These are phyloP conservation scores for Drosophila pallidifrons DNA, from an alignment of 1,140 invertebrate species.

Conservation along the genomic window DNA sequence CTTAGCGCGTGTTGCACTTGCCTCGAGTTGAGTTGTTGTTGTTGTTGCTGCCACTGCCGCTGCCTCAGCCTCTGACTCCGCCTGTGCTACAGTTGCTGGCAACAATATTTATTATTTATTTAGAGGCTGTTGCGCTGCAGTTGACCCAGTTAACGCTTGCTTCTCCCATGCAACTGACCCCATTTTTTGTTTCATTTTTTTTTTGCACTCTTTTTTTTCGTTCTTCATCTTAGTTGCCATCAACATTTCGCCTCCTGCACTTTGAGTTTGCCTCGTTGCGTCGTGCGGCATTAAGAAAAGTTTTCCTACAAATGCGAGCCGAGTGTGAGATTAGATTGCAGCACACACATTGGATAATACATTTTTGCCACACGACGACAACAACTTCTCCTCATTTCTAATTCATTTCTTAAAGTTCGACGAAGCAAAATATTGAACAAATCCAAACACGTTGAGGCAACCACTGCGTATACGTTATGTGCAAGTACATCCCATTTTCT, in stretches of 20 bases:
- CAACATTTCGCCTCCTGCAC: neutral
- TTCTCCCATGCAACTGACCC: conserved; percentile 60
- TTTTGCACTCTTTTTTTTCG: conserved; percentile 10
- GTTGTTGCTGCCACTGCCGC: conserved; percentile 24
- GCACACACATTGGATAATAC: conserved; percentile 17
- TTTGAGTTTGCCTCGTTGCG: conserved; percentile 3
- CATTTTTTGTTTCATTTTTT: conserved; percentile 29
- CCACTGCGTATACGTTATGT: conserved; percentile 3
- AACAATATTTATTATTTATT: conserved; percentile 79
- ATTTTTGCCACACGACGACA: neutral
- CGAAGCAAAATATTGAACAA: neutral
- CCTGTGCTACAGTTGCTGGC: conserved; percentile 27
- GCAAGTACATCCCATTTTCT: too few species aligned
- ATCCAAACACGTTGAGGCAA: neutral
- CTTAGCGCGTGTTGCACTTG: conserved; percentile 73
- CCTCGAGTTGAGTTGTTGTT: conserved; percentile 52
- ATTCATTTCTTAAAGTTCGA: conserved; percentile 5
- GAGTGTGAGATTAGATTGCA: conserved; percentile 35
- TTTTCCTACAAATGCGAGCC: conserved; percentile 22
- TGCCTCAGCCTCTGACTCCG: conserved; percentile 30
- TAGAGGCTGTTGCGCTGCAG: conserved; percentile 50
- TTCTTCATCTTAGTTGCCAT: neutral
- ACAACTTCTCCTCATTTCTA: conserved; percentile 1
- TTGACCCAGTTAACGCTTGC: conserved; percentile 67
- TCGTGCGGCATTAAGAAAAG: conserved; percentile 7